Evolutionary conservation across 2,888 invertebrate species (phyloP), one percentile per base, ranked within the genome.

Genomic region (Asteroscopus sphinx): DNA sequence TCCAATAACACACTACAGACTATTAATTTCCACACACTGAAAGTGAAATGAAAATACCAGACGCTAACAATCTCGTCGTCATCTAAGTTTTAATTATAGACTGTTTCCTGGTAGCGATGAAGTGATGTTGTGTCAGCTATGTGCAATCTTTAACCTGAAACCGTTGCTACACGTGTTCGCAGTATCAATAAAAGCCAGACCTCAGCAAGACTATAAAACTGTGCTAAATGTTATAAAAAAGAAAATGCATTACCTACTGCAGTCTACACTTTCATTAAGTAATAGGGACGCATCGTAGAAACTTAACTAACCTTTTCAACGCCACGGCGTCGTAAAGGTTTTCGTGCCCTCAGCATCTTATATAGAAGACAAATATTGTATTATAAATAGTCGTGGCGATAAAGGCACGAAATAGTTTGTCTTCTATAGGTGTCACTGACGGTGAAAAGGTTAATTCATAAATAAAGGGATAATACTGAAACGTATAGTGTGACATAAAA

Each of bases 91-190:
- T 48, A 41, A 48, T 40, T 37, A 41, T 45, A 32, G 13, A 67
- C 45, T 12, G 39, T 30, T 47, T 68, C n/a, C 12, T 25, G 16
- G 21, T 28, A 11, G 35, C 33, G 9, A 42, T 30, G 33, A 33
- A 39, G 15, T 9, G 0, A 35, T 35, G 11, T 17, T 28, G 36
- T 11, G n/a, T n/a, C 25, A 44, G 33, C 32, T 42, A 51, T 17
- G 30, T 51, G 25, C 12, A 42, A 51, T 55, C 32, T 51, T 45
- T 56, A 52, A 56, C 33, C 41, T 17, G 37, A 21, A 42, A 69
- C 15, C 26, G 8, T 12, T 3, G 5, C 17, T 63, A 21, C 51
- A 56, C 65, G 51, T 64, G 71, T 39, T 25, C 13, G 26, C 15
- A 7, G 15, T 45, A 32, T 33, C 32, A 36, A 40, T 47, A 68